phyloP scores from a whole-genome alignment of 1,140 invertebrate genomes.

The Eumeta japonica region DNA sequence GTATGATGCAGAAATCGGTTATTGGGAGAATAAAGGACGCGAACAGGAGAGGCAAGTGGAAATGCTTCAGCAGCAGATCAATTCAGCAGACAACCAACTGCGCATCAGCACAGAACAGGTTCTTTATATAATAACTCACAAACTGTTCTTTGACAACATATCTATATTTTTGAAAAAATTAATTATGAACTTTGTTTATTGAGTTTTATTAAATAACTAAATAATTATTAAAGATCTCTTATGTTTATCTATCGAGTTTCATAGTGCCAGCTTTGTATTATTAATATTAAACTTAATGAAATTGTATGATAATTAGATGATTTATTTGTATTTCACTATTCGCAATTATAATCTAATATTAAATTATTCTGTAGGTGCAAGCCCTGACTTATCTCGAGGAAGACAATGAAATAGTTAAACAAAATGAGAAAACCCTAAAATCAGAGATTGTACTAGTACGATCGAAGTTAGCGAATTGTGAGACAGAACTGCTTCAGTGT shows the following conservation, averaged over 20 bases:
- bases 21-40: constrained; percentile 82
- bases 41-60: constrained; percentile 84
- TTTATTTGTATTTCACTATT: too few species aligned
- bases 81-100: constrained; percentile 71
- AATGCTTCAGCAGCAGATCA: constrained; percentile 78
- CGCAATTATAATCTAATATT: too few species aligned
- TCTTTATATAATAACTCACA: constrained; percentile 9
- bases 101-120: constrained; percentile 77
- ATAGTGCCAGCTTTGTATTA: too few species aligned
- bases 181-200: too few species aligned
- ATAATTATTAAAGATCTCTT: too few species aligned
- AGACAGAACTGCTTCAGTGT: constrained; percentile 83
- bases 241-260: too few species aligned
- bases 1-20: constrained; percentile 86
- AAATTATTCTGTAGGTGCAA: constrained; percentile 62
- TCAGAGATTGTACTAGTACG: constrained; percentile 80
- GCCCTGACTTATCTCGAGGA: constrained; percentile 78
- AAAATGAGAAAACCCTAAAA: constrained; percentile 82
- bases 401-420: constrained; percentile 82
- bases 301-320: too few species aligned
- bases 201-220: too few species aligned
- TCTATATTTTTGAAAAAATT: constrained; percentile 3
- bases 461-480: constrained; percentile 82
- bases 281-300: constrained; percentile 5
- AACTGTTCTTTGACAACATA: constrained; percentile 1